Evolutionary conservation across 2,797 vertebrate genomes (phyloP), one percentile per base, ranked within the genome.

Genomic region (Enteromius anoplus): DNA sequence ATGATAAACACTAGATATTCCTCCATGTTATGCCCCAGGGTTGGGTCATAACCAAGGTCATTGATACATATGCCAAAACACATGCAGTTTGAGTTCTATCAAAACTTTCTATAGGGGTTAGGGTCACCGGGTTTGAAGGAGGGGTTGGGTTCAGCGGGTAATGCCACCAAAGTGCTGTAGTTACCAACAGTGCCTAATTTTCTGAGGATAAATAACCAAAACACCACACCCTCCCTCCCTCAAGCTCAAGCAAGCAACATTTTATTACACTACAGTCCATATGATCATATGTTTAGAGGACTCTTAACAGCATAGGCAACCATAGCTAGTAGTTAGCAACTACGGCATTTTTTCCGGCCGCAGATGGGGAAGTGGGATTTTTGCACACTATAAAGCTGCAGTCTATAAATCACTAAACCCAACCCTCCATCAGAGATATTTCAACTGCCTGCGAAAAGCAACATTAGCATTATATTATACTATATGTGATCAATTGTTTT

Each of bases 1-100:
- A 60, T 42, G 51, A 60, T 45, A 58, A 80, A 42, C 66, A 71
- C 23, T 51, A 65, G 40, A 80, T 71, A 80, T 71, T n/a, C 79
- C 19, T 47, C 12, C 12, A 71, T 72, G 62, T 49, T 26, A 37
- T 2, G 19, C 42, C 55, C 11, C 8, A 53, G 55, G 37, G 53
- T 45, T 19, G 37, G 75, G 55, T n/a, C 42, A 17, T 19, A 11
- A 45, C 55, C 75, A 45, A 45, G 77, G 47, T 14, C 69, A 23
- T 23, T 72, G 26, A 1, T 26, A 23, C 3, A 14, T 37, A n/a
- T 34, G 5, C 29, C 55, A 15, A 64, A 62, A 49, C 12, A 17
- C 40, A 14, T 34, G 75, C 1, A 64, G 40, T 29, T 64, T 17
- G 9, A 23, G 53, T 6, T 60, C 0, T 11, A 1, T 45, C 23